Evolutionary conservation across 2,113 vertebrate species (phyloP), one percentile per base, ranked within the genome.

Genomic region (Xyliphius kryptos): DNA sequence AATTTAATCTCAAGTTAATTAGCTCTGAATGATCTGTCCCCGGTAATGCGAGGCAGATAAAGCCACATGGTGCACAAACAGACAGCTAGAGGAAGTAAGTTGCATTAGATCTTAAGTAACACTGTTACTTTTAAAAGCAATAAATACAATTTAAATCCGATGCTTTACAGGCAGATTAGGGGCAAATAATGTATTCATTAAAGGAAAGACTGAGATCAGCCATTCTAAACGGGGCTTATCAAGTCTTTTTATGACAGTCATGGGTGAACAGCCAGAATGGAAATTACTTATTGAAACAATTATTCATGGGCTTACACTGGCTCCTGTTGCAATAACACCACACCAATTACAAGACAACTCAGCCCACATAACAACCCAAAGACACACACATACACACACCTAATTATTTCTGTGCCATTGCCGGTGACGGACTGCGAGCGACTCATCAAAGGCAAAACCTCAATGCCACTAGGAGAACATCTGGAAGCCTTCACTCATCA

Each of bases 281-380:
- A 71, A 71, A 68, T 61, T 55, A 50, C 68, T 61, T 68, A 74
- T 71, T 74, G 66, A 61, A 52, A 21, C 56, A 74, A 71, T 70
- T 74, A 74, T 70, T 70, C 68, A 64, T 50, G 60, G 37, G 44
- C 49, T 74, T 56, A 70, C 64, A 65, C 52, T 71, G 69, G 66
- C 69, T 65, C 66, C 73, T 71, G 68, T 61, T 47, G 60, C 61
- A 68, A 74, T 74, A 74, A 70, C 71, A 66, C 65, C 40, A 52
- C 57, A 56, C 52, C 61, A 71, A 68, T 74, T 74, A 71, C 65
- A 68, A 68, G 65, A 71, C 61, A 62, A 63, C 50, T 67, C 19
- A 37, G 19, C 40, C 50, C 17, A 22, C 13, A 55, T 8, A 36
- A 26, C 52, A 52, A 21, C 40, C 14, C 21, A 44, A 9, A 64